phyloP scores from a whole-genome alignment of 2,888 invertebrate genomes.

The Eledone cirrhosa region DNA sequence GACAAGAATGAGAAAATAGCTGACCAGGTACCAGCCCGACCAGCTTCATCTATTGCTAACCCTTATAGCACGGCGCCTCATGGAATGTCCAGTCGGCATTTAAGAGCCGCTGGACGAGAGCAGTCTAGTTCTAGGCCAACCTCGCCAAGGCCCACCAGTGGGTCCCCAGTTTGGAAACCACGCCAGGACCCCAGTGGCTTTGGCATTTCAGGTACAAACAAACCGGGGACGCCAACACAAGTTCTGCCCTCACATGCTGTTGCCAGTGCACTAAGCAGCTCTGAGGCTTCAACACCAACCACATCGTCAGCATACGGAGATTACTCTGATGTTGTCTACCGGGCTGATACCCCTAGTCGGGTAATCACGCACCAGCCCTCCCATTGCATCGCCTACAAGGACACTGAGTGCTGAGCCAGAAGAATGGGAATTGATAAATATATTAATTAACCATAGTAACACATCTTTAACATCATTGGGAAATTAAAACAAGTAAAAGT shows the following conservation, averaged over 20 bases:
- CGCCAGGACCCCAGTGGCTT: conserved; percentile 41
- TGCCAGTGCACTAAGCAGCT: conserved; percentile 36
- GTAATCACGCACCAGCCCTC: conserved; percentile 40
- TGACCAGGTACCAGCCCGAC: conserved; percentile 40
- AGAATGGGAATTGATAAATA: background rate
- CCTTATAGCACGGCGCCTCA: conserved; percentile 55
- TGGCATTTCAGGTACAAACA: conserved; percentile 28
- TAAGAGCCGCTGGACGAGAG: conserved; percentile 92
- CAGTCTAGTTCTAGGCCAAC: conserved; percentile 92
- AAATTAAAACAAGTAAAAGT: background rate
- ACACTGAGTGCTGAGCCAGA: conserved; percentile 46
- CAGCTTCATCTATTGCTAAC: conserved; percentile 58
- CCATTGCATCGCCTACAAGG: conserved; percentile 38
- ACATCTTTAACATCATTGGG: background rate
- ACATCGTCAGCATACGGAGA: conserved; percentile 39
- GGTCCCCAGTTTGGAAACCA: conserved; percentile 92
- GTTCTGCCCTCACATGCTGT: conserved; percentile 35
- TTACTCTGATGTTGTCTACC: conserved; percentile 41
- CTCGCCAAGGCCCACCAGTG: conserved; percentile 38
- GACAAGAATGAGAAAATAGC: conserved; percentile 44
- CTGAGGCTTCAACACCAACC: conserved; percentile 32
- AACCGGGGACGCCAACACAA: conserved; percentile 29
- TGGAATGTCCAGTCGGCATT: conserved; percentile 75
- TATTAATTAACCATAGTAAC: background rate
- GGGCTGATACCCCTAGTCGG: conserved; percentile 44